phyloP scores from a whole-genome alignment of 92 coral and sea anemone genomes.

The Palythoa grandiflora region DNA sequence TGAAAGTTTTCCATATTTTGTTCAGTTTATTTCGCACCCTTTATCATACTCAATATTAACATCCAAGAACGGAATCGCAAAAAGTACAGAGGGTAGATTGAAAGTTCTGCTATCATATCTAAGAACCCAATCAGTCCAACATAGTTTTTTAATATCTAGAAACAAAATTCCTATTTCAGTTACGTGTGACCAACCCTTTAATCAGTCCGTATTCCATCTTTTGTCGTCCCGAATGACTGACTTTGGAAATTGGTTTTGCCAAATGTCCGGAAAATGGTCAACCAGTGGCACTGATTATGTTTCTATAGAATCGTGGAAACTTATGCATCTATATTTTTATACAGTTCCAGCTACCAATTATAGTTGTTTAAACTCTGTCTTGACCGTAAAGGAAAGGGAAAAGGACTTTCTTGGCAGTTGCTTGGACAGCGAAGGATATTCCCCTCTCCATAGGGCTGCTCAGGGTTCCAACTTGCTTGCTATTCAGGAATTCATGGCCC shows the following conservation, averaged over 20 bases:
- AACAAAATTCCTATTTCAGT: not conserved
- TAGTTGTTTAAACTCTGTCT: not conserved
- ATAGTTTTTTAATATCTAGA: not conserved
- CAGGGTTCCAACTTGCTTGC: too few relatives aligned
- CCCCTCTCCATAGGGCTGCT: too few relatives aligned
- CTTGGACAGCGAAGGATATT: too few relatives aligned
- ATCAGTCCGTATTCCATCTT: conserved; percentile 36
- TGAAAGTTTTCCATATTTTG: not conserved
- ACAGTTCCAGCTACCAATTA: not conserved
- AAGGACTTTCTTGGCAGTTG: not conserved
- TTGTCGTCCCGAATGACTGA: conserved; percentile 31
- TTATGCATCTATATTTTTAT: too few relatives aligned
- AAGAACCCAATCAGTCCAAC: not conserved
- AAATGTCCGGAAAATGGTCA: not conserved
- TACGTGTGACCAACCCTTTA: conserved; percentile 1
- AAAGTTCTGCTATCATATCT: conserved; percentile 1
- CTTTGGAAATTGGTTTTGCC: conserved; percentile 25
- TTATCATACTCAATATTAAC: not conserved
- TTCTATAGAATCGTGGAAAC: not conserved
- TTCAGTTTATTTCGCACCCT: not conserved
- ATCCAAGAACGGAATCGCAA: too few relatives aligned
- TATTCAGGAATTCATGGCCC: too few relatives aligned
- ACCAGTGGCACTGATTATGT: not conserved
- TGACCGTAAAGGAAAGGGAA: not conserved
- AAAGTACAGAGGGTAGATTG: too few relatives aligned